Evolutionary conservation across 2,888 invertebrate genomes (phyloP), one percentile per base, ranked within the genome.

Genomic region (Pterostichus niger): DNA sequence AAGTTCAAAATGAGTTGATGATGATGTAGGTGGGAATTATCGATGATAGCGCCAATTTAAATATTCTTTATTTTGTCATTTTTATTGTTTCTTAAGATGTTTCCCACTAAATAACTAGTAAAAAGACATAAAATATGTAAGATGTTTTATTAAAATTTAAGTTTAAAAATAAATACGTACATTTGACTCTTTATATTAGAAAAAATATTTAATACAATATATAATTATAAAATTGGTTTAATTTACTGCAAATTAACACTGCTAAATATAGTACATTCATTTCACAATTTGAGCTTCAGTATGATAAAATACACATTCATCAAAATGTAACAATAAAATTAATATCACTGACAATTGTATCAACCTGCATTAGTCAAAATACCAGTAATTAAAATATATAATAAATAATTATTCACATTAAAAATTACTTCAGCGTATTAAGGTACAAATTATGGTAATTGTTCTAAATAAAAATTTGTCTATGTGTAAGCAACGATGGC

Each of bases 291-390:
- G 56, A 56, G 56, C 17, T 56, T 15, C 17, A 56, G 56, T 56
- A 3, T 15, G 56, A 56, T 17, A 56, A 56, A 56, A 49, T 61
- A 61, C 56, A 24, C 13, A 40, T 44, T n/a, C n/a, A 68, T 64
- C 44, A 68, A 15, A 68, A 24, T 40, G 17, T 40, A 68, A 68
- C 17, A 71, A 71, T 13, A 35, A 64, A 64, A 59, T 6, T 71
- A 71, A 44, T 71, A 71, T 71, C 68, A 71, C 68, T 71, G 44
- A 71, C 10, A 44, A 15, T 40, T 40, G 44, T 40, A 71, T 71
- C 68, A 71, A 71, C 44, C 68, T 71, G 68, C 15, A 44, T 44
- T 71, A 71, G 68, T 71, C 64, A 64, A 59, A 49, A 59, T 59
- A 59, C 13, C 40, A 40, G 54, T 59, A 59, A 59, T 59, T 24